A percentile compares a stretch with the other conserved stretches of the same genome.
Conservation (phyloP, 2,797 vertebrate genomes). For the Fistularia commersonii region DNA sequence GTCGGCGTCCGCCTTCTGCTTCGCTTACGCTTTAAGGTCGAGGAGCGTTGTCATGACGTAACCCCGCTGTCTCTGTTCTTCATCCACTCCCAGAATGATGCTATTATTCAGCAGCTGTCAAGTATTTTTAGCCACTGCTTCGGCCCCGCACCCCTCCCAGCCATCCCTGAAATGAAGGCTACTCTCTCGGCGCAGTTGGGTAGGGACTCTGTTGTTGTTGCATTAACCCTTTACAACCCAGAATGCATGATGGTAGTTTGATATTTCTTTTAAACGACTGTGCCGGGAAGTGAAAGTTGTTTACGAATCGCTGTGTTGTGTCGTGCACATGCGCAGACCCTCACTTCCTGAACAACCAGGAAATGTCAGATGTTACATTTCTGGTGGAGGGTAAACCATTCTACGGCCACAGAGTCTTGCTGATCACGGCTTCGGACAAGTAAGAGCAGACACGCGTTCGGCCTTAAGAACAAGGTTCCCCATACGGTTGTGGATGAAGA, state of each 20-base stretch:
- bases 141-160: slow-evolving; percentile 86
- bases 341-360: slow-evolving; percentile 94
- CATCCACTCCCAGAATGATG: slow-evolving; percentile 79
- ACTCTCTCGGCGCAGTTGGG: slow-evolving; percentile 85
- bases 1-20: neutral
- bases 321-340: slow-evolving; percentile 90
- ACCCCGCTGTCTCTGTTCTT: neutral
- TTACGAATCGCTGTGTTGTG: slow-evolving; percentile 1
- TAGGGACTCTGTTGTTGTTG: slow-evolving; percentile 30
- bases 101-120: slow-evolving; percentile 86
- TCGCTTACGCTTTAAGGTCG: neutral
- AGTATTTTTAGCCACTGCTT: slow-evolving; percentile 91
- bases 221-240: no score
- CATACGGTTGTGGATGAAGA: neutral
- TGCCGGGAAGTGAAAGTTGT: slow-evolving; percentile 1
- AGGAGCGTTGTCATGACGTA: neutral
- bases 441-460: slow-evolving; percentile 54
- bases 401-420: slow-evolving; percentile 92
- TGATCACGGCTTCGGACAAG: slow-evolving; percentile 95
- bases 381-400: slow-evolving; percentile 92
- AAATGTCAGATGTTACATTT: slow-evolving; percentile 98
- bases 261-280: no score
- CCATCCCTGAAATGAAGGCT: slow-evolving; percentile 81
- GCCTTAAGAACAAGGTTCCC: neutral
- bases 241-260: no score